Base-by-base conservation (phyloP, 2,113 vertebrate genomes). In the Hemiscyllium ocellatum region DNA sequence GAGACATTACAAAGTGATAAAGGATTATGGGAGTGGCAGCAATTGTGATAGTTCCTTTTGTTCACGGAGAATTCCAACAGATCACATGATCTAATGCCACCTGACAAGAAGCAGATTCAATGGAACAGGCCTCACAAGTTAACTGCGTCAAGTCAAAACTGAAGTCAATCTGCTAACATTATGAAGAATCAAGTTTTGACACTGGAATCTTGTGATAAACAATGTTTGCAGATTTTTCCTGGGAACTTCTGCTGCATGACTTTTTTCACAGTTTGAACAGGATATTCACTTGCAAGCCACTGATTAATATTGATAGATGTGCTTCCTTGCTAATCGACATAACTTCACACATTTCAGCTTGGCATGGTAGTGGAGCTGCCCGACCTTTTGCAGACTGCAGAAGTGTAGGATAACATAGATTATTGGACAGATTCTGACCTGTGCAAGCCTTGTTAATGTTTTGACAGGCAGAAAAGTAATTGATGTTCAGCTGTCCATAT, bases 351-450 rank as follows among this genome's bases (percentile, higher is more conserved):
- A 22, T n/a, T 37, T 93, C 61, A 93, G 29, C 6, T 8, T 66
- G 89, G 56, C 33, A n/a, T 66, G 89, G 61, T 93, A 66, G 29
- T 66, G 22, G 66, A 93, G 19, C 61, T 2, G 89, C 61, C 29
- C 3, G 61, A 93, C 89, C 61, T 93, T 93, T 93, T 37, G 29
- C 89, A 93, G 56, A n/a, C 61, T 17, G 65, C 33, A n/a, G 65
- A 93, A 89, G 86, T 89, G 29, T 56, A 93, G 61, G 89, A 66
- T 37, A 93, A 37, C 89, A 66, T 66, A 93, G 89, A n/a, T 93
- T 93, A 66, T 37, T 37, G 89, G 61, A 93, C 12, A 19, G 33
- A 93, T 93, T 93, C 8, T 93, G 89, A 93, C 89, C 89, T 93
- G 66, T 93, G 89, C 80, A 93, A 93, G 61, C 89, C 65, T 93